A percentile compares a stretch with the other conserved stretches of the same genome.
Evolutionary conservation across 2,888 invertebrate species (phyloP).

Genomic region (Frankliniella intonsa): DNA sequence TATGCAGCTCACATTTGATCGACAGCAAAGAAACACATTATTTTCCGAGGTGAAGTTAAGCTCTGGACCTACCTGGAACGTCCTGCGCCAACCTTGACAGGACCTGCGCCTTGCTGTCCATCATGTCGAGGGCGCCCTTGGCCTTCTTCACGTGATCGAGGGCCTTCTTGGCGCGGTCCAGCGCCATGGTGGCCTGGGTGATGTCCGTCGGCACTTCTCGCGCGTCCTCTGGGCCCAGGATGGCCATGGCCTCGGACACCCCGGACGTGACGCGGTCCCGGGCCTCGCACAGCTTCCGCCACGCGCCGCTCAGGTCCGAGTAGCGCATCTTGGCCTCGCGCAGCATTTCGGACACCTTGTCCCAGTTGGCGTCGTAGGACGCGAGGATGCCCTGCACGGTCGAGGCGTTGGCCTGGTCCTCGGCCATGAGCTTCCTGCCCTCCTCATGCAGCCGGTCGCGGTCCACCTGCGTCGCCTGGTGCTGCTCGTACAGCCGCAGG

Average conservation of each 20-base stretch:
- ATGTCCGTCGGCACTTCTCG: conserved; percentile 64
- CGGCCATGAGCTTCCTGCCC: conserved; percentile 72
- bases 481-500: conserved; percentile 51
- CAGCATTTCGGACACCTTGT: conserved; percentile 68
- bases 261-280: background rate
- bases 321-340: conserved; percentile 46
- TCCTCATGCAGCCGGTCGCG: conserved; percentile 59
- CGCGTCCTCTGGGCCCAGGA: conserved; percentile 7
- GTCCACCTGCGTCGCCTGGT: conserved; percentile 44
- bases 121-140: conserved; percentile 69
- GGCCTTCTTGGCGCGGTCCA: conserved; percentile 71
- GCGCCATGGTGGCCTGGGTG: conserved; percentile 62
- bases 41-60: background rate
- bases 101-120: conserved; percentile 61
- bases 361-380: conserved; percentile 74
- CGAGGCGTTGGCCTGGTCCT: conserved; percentile 74
- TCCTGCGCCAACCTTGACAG: background rate
- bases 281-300: conserved; percentile 12
- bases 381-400: conserved; percentile 74
- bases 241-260: conserved; percentile 1
- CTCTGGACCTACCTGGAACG: background rate
- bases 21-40: background rate
- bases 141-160: conserved; percentile 70
- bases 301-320: conserved; percentile 9
- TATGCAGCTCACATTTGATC: background rate